These are phyloP conservation scores for Gopherus flavomarginatus DNA, from an alignment of 2,113 vertebrate genomes.

Conservation along the genomic window DNA sequence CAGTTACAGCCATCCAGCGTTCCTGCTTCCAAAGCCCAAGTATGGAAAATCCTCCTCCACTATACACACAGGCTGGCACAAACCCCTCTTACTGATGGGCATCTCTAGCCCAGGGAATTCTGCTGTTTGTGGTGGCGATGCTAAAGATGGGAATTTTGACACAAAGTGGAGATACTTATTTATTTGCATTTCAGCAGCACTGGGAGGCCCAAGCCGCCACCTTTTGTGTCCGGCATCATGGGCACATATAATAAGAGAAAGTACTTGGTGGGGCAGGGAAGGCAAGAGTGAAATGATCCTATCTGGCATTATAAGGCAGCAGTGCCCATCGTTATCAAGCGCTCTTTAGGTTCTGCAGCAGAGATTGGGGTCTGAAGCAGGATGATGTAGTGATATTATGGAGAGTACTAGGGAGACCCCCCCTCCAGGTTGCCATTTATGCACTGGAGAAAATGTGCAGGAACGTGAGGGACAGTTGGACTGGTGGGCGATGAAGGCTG, in stretches of 20 bases:
- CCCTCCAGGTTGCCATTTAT: neutral
- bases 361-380: neutral
- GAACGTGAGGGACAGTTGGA: accelerated
- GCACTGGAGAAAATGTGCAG: neutral
- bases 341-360: neutral
- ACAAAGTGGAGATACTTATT: neutral
- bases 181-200: neutral
- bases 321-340: neutral
- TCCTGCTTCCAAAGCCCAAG: neutral
- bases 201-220: neutral
- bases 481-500: neutral
- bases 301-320: neutral
- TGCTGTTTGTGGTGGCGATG: neutral
- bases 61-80: neutral
- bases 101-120: neutral
- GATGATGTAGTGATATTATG: neutral
- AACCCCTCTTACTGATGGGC: neutral
- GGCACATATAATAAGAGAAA: neutral
- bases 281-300: too few species aligned
- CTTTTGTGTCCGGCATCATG: neutral
- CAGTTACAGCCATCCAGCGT: neutral
- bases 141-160: neutral
- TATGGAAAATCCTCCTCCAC: neutral
- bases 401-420: neutral
- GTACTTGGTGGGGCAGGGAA: neutral